phyloP scores from a whole-genome alignment of 2,113 vertebrate genomes.

The Tetraodon nigroviridis region DNA sequence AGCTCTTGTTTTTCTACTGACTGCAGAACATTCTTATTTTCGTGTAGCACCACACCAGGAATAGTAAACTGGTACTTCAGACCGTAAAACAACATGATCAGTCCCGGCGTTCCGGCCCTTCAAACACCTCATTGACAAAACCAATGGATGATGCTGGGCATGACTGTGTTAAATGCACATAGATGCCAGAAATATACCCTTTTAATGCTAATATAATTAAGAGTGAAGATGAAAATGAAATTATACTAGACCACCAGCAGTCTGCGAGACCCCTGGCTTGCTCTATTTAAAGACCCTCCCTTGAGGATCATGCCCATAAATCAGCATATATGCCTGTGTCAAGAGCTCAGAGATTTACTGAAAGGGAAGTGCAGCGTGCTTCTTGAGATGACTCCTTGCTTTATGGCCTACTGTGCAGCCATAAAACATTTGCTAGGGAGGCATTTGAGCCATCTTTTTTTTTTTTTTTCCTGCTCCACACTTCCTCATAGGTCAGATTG shows the following conservation, averaged over 20 bases:
- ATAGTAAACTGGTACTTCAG: not conserved
- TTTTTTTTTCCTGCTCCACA: conserved; percentile 14
- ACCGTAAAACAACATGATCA: not conserved
- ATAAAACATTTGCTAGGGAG: conserved; percentile 52
- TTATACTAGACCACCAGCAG: conserved; percentile 23
- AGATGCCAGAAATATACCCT: not conserved
- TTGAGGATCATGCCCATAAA: conserved; percentile 43
- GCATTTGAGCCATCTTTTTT: conserved; percentile 38
- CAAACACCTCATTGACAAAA: not conserved
- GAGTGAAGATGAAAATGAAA: conserved; percentile 38
- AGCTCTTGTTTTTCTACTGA: conserved; percentile 7
- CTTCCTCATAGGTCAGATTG: conserved; percentile 44
- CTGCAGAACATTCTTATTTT: conserved; percentile 13
- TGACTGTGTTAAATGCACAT: not conserved
- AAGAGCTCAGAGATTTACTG: conserved; percentile 57
- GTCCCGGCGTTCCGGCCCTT: not conserved
- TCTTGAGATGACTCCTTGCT: conserved; percentile 43
- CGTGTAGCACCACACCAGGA: not conserved
- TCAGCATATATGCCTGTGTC: conserved; percentile 34
- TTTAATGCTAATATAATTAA: conserved; percentile 4
- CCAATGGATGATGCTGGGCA: not conserved
- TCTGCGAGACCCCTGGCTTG: conserved; percentile 1
- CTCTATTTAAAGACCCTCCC: conserved; percentile 47
- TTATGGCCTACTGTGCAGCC: conserved; percentile 35
- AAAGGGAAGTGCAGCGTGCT: conserved; percentile 30